phyloP scores from a whole-genome alignment of 2,888 invertebrate species.

The Heliconius sara region DNA sequence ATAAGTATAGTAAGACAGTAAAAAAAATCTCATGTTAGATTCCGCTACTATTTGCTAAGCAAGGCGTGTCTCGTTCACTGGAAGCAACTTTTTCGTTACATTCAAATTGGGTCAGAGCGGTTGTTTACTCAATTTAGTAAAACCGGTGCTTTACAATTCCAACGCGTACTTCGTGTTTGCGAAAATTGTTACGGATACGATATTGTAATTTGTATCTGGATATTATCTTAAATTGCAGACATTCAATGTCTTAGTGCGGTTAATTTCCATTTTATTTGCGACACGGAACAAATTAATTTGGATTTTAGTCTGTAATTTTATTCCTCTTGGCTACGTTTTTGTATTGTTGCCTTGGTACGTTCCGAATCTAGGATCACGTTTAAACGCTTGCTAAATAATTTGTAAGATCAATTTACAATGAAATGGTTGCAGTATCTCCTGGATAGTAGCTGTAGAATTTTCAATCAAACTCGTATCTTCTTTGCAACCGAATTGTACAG shows the following conservation, averaged over 20 bases:
- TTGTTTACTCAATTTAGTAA: conserved; percentile 45
- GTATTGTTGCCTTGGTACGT: not conserved
- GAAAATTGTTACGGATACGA: conserved; percentile 25
- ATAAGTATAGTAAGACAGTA: not conserved
- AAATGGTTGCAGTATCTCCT: conserved; percentile 10
- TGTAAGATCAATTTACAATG: conserved; percentile 8
- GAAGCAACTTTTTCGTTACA: conserved; percentile 36
- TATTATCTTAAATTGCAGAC: conserved; percentile 28
- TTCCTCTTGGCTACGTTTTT: not conserved
- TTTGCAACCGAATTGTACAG: not conserved
- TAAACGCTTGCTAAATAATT: conserved; percentile 12
- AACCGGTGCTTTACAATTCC: conserved; percentile 39
- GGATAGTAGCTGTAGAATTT: conserved; percentile 8
- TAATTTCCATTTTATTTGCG: conserved; percentile 15
- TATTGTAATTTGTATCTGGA: conserved; percentile 27
- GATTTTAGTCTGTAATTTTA: not conserved
- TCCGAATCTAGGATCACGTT: not conserved
- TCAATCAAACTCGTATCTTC: conserved; percentile 12
- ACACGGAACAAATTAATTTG: not conserved
- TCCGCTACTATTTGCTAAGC: conserved; percentile 19
- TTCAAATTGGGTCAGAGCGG: conserved; percentile 42
- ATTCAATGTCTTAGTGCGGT: conserved; percentile 20
- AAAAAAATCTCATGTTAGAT: conserved; percentile 10
- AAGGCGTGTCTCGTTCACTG: conserved; percentile 28
- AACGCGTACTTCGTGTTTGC: conserved; percentile 31